Conservation (phyloP, 2,113 vertebrate genomes). For the Girardinichthys multiradiatus region DNA sequence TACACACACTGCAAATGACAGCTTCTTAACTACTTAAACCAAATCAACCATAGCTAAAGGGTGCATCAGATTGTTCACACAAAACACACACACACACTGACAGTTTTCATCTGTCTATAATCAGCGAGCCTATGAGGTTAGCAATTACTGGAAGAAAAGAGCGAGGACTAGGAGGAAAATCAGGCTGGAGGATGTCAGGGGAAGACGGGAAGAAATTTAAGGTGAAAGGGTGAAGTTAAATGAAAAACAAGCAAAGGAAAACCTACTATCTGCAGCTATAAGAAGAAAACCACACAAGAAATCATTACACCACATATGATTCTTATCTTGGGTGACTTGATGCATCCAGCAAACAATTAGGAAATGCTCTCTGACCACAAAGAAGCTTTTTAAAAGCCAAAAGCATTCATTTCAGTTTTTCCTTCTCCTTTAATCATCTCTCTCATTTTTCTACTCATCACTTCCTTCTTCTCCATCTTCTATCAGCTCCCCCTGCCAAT, state of each 20-base stretch:
- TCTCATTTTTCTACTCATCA: constrained; percentile 23
- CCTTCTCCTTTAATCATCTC: constrained; percentile 46
- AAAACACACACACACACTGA: constrained; percentile 17
- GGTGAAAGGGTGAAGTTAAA: constrained; percentile 20
- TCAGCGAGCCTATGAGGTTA: constrained; percentile 62
- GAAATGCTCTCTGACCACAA: constrained; percentile 23
- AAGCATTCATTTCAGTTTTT: constrained; percentile 34
- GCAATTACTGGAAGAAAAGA: constrained; percentile 64
- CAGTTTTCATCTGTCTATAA: constrained; percentile 62
- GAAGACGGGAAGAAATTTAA: constrained; percentile 11
- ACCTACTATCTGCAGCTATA: constrained; percentile 20
- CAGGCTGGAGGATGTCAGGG: constrained; percentile 10
- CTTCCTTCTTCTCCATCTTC: constrained; percentile 36
- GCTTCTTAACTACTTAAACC: constrained; percentile 50
- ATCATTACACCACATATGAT: constrained; percentile 9
- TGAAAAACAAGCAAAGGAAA: constrained; percentile 6
- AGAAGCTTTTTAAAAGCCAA: constrained; percentile 44
- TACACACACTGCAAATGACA: constrained; percentile 46
- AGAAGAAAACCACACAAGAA: constrained; percentile 13
- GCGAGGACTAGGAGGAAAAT: constrained; percentile 20
- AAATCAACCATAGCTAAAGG: constrained; percentile 50
- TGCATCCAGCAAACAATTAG: constrained; percentile 31
- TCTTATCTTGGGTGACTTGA: constrained; percentile 37
- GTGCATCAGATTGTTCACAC: not conserved
- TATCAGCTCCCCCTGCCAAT: constrained; percentile 56